A percentile compares a stretch with the other conserved stretches of the same genome.
Evolutionary conservation across 2,797 vertebrate species (phyloP).

Genomic region (Channa striata): DNA sequence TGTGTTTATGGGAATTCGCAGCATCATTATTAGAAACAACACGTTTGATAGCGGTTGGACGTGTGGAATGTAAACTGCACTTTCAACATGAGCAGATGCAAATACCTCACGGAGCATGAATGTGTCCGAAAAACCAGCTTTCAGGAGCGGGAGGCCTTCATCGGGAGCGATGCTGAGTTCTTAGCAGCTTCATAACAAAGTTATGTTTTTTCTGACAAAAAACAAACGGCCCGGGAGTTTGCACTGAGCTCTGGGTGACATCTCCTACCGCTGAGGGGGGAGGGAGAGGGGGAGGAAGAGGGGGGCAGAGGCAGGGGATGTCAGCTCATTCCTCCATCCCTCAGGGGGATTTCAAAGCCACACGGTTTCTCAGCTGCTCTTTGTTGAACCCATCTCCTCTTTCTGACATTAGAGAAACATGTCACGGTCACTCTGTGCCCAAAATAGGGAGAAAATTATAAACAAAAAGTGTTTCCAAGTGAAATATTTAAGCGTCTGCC

Average conservation of each 20-base stretch:
- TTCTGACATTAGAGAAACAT: constrained; percentile 53
- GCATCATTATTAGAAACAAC: constrained; percentile 54
- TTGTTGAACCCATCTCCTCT: constrained; percentile 43
- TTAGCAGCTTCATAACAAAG: constrained; percentile 14
- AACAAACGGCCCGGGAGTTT: constrained; percentile 18
- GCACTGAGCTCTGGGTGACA: constrained; percentile 34
- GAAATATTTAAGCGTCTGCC: constrained; percentile 47
- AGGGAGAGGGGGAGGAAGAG: neutral
- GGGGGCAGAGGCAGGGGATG: neutral
- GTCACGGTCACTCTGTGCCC: constrained; percentile 40
- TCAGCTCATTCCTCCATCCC: constrained; percentile 30
- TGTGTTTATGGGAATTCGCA: constrained; percentile 60
- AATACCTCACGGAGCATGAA: constrained; percentile 30
- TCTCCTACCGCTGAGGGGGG: constrained; percentile 8
- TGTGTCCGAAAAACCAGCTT: constrained; percentile 30
- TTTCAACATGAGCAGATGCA: constrained; percentile 45
- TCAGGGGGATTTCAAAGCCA: constrained; percentile 35
- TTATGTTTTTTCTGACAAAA: constrained; percentile 22
- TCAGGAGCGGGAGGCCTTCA: constrained; percentile 3
- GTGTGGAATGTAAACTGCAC: constrained; percentile 64
- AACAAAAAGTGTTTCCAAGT: constrained; percentile 57
- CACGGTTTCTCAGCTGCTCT: constrained; percentile 48
- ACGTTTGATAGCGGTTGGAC: constrained; percentile 59
- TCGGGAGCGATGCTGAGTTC: constrained; percentile 14
- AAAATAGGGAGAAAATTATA: constrained; percentile 41